Conservation (phyloP, 2,113 vertebrate genomes). For the Bos indicus region DNA sequence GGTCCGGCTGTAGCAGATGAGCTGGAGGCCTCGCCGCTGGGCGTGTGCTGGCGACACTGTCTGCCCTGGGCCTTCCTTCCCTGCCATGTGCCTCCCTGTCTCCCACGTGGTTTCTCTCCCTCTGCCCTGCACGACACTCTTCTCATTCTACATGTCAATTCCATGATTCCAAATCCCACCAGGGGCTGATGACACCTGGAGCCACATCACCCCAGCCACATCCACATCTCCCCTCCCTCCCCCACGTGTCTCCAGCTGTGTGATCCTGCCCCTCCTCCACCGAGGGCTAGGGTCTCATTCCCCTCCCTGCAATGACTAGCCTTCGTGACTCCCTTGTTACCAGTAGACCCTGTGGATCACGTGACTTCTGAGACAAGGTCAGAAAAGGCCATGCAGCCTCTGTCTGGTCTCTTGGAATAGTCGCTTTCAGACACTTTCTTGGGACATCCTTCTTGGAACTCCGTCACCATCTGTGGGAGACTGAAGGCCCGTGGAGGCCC, state of each 20-base stretch:
- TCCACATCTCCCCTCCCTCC: not conserved
- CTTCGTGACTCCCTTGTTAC: not conserved
- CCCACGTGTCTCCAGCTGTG: accelerated
- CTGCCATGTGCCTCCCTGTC: accelerated
- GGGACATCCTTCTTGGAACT: not conserved
- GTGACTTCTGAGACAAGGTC: not conserved
- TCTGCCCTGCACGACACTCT: not conserved
- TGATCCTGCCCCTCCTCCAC: not conserved
- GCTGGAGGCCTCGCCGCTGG: accelerated
- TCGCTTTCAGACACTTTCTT: not conserved
- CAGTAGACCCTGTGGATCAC: not conserved
- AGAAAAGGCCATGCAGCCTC: not conserved
- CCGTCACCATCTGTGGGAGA: not conserved
- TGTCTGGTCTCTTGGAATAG: not conserved
- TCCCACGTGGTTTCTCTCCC: not conserved
- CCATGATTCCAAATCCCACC: not conserved
- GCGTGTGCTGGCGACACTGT: accelerated
- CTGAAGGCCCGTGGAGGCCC: not conserved
- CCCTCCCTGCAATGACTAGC: not conserved
- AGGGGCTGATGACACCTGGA: not conserved
- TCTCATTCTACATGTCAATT: accelerated
- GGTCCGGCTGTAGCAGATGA: not conserved
- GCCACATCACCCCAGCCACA: not conserved
- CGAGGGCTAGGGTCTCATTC: not conserved
- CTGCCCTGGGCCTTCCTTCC: accelerated